Percentiles rank a stretch among this genome's conserved stretches.
Evolutionary conservation across 2,797 vertebrate species (phyloP).

Genomic region (Sebastes minor): DNA sequence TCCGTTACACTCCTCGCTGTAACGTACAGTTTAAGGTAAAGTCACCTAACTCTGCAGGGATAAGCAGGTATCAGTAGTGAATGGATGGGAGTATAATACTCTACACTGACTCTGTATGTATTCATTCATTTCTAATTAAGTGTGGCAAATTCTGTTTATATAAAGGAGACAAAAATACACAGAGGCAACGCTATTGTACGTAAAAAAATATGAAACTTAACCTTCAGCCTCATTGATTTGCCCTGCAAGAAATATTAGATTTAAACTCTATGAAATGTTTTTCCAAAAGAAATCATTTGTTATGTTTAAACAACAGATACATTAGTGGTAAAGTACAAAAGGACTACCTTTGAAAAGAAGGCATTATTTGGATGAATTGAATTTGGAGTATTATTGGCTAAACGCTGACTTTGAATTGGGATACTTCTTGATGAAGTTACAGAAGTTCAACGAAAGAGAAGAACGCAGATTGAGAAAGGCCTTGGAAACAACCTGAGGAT

Average conservation of each 20-base stretch:
- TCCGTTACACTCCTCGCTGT: no score
- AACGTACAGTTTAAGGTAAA: no score
- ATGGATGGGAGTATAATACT: not conserved
- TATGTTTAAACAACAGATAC: not conserved
- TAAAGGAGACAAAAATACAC: not conserved
- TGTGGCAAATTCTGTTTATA: not conserved
- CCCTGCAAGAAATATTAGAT: not conserved
- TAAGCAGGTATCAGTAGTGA: not conserved
- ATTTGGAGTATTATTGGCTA: not conserved
- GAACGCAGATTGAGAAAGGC: not conserved
- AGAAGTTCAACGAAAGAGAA: not conserved
- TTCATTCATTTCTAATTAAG: not conserved
- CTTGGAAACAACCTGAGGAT: accelerated
- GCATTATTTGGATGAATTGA: not conserved
- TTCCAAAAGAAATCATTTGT: not conserved
- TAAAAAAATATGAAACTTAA: not conserved
- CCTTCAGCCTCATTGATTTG: not conserved
- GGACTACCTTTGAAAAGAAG: not conserved
- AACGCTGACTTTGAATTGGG: not conserved
- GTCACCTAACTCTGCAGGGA: no score
- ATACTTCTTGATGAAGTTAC: not conserved
- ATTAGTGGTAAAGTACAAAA: not conserved
- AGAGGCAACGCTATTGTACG: not conserved
- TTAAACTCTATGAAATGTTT: not conserved
- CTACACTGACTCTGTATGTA: not conserved